These are phyloP conservation scores for Cyprinodon tularosa DNA, from an alignment of 2,113 vertebrate genomes.

Conservation along the genomic window DNA sequence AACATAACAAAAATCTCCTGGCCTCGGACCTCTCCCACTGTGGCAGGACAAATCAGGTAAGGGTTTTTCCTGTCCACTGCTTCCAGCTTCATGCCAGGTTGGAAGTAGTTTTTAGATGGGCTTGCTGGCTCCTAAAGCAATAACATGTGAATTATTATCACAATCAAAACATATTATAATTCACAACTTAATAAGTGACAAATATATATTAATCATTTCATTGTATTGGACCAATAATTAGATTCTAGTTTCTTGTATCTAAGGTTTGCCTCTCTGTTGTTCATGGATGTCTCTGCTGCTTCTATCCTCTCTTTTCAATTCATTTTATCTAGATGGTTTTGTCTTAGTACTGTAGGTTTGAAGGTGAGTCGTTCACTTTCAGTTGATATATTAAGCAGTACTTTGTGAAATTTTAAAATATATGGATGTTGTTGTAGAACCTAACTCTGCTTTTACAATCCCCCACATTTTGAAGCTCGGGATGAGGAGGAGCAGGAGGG, in stretches of 20 bases:
- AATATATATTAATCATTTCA: not conserved
- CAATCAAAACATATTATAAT: not conserved
- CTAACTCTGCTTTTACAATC: not conserved
- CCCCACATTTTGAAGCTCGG: too few relatives aligned
- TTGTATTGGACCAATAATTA: too few relatives aligned
- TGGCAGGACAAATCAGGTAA: conserved; percentile 94
- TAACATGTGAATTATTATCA: not conserved
- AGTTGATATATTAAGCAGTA: not conserved
- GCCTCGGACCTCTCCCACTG: conserved; percentile 89
- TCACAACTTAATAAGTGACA: not conserved
- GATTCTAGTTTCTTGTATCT: too few relatives aligned
- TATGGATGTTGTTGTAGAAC: not conserved
- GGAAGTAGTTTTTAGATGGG: conserved; percentile 88
- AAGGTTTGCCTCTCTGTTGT: not conserved
- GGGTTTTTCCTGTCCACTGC: conserved; percentile 97
- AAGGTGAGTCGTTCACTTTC: not conserved
- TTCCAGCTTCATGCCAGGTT: conserved; percentile 95
- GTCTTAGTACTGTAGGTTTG: not conserved
- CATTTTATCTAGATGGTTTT: not conserved
- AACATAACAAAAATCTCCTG: conserved; percentile 94
- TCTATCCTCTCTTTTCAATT: not conserved
- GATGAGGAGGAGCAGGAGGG: too few relatives aligned
- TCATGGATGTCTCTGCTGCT: too few relatives aligned
- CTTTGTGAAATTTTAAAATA: not conserved
- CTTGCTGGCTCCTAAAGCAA: conserved; percentile 85